Evolutionary conservation across 2,888 invertebrate genomes (phyloP).

Genomic region (Mamestra brassicae): DNA sequence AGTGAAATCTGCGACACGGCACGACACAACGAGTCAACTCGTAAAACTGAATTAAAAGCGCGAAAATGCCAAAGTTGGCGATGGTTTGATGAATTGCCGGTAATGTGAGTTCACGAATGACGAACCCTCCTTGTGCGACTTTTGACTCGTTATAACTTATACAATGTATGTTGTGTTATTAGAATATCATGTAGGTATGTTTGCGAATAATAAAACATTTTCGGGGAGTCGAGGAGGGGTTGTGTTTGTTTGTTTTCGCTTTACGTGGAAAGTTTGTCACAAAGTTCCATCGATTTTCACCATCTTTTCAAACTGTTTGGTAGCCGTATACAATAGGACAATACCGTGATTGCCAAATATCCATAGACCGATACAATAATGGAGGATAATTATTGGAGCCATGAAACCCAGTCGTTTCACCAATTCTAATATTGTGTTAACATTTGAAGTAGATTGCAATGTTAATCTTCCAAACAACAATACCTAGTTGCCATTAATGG

Average conservation of each 20-base stretch:
- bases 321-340: background rate
- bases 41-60: slow-evolving; percentile 79
- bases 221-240: background rate
- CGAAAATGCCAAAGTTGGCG: slow-evolving; percentile 77
- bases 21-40: slow-evolving; percentile 58
- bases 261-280: background rate
- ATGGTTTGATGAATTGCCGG: slow-evolving; percentile 83
- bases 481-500: background rate
- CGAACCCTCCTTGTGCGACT: slow-evolving; percentile 64
- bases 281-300: slow-evolving; percentile 8
- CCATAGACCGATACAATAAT: background rate
- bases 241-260: slow-evolving; percentile 15
- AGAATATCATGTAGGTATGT: slow-evolving; percentile 41
- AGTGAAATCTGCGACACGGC: slow-evolving; percentile 36
- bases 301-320: background rate
- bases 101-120: slow-evolving; percentile 75
- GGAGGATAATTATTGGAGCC: too few relatives aligned
- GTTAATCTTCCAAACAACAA: background rate
- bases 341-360: background rate
- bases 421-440: background rate
- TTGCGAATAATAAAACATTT: slow-evolving; percentile 33
- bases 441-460: background rate
- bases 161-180: slow-evolving; percentile 45
- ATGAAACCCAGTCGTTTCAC: background rate
- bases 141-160: slow-evolving; percentile 73